Conservation (phyloP, 2,113 vertebrate genomes). For the Plotosus lineatus region DNA sequence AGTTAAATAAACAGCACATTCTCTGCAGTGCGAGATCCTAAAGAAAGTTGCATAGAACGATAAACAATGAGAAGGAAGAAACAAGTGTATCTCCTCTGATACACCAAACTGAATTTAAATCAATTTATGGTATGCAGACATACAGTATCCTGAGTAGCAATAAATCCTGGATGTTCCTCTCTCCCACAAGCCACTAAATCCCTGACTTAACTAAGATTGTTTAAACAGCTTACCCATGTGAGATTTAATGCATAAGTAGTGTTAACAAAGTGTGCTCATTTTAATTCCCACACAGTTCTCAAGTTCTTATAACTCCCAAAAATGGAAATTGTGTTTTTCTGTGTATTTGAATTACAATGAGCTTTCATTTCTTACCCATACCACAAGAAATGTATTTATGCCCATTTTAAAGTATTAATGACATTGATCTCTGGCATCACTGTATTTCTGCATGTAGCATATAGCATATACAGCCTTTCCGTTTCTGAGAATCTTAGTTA, state of each 20-base stretch:
- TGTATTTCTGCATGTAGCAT: neutral
- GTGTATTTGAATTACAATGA: neutral
- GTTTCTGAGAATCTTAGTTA: neutral
- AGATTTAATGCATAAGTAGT: slow-evolving; percentile 12
- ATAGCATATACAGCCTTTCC: neutral
- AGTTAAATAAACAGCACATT: neutral
- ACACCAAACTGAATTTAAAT: neutral
- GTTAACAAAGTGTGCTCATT: slow-evolving; percentile 1
- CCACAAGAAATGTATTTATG: neutral
- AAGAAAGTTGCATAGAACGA: neutral
- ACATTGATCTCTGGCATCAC: neutral
- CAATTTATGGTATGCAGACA: neutral
- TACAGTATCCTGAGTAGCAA: neutral
- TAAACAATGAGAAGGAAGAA: neutral
- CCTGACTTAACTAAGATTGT: slow-evolving; percentile 16
- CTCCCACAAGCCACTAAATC: neutral
- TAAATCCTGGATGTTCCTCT: neutral
- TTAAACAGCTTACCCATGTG: neutral
- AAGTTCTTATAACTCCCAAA: neutral
- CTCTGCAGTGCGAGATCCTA: neutral
- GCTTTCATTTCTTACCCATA: neutral
- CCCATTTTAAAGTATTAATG: neutral
- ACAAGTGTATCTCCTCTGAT: neutral
- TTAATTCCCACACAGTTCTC: slow-evolving; percentile 12
- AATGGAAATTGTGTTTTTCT: neutral